Base-by-base conservation (phyloP, 2,888 invertebrate species). In the Hedychridium roseum region DNA sequence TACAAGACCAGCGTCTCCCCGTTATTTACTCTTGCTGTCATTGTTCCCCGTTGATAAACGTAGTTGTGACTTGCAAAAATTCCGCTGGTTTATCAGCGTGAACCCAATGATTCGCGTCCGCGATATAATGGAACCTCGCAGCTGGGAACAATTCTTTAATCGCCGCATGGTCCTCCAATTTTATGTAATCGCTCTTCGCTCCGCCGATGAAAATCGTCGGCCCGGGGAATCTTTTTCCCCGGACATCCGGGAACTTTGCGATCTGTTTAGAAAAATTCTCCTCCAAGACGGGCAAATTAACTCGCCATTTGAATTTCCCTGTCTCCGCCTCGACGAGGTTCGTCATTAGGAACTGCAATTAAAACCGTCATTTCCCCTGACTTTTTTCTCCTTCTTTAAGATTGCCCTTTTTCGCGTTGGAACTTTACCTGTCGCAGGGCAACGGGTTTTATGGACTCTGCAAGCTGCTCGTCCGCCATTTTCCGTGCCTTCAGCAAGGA, bases 81-180 rank as follows among this genome's bases (percentile, higher is more conserved):
- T 89, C 87, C 4, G 82, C 79, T 1, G 97, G 94, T 74, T 94
- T 90, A 54, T 97, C 96, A 57, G 91, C 88, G 75, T 98, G 97
- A 1, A 97, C 87, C 91, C 95, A 92, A 78, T 98, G 97, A 0
- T 94, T 94, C 3, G 97, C 92, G 26, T 89, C 91, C 38, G 86
- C 83, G 40, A 95, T 84, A 60, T 86, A 88, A 35, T 82, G 76
- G 67, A 94, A 83, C 55, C 86, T 80, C 0, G 90, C 88, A 4
- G 82, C 78, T 0, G 93, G 90, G 71, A 94, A 94, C 42, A 90
- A 80, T 53, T 85, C 82, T 68, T 83, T 82, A 44, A 94, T 91
- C 46, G 80, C 80, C 3, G 80, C 78, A 34, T 87, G 82, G 71
- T 90, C 88, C 6, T 76, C 70, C 54, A 79, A 77, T 53, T 82